These are phyloP conservation scores for Drosophila punjabiensis DNA, from an alignment of 1,140 invertebrate genomes.

Conservation along the genomic window DNA sequence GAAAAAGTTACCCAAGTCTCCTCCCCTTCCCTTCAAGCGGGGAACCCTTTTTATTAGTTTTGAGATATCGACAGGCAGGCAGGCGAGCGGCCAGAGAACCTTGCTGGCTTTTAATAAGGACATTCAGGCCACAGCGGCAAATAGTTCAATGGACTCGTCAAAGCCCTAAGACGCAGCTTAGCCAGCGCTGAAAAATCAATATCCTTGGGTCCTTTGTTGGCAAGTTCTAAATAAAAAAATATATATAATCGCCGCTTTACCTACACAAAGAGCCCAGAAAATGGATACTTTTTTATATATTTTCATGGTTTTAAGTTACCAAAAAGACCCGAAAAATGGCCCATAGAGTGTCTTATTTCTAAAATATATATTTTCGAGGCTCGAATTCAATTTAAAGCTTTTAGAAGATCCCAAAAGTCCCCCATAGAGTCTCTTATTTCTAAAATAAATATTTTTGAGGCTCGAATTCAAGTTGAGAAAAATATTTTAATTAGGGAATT, in stretches of 20 bases:
- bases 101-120: conserved; percentile 48
- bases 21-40: conserved; percentile 12
- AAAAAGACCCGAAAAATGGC: not conserved
- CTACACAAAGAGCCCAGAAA: conserved; percentile 14
- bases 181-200: conserved; percentile 60
- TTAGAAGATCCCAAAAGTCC: too few species aligned
- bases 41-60: conserved; percentile 78
- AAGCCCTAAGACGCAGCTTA: conserved; percentile 45
- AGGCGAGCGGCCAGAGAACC: conserved; percentile 9
- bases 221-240: conserved; percentile 11
- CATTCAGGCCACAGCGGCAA: conserved; percentile 56
- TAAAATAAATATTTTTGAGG: too few species aligned
- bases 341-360: not conserved
- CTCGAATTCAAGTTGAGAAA: too few species aligned
- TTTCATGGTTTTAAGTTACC: conserved; percentile 6
- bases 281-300: not conserved
- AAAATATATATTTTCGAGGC: not conserved
- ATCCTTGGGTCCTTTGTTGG: conserved; percentile 8
- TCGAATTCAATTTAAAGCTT: too few species aligned
- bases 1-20: conserved; percentile 64
- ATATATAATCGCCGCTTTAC: conserved; percentile 5
- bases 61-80: conserved; percentile 47
- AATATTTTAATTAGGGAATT: too few species aligned
- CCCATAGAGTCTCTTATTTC: too few species aligned
- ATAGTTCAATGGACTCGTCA: conserved; percentile 71